Conservation (phyloP, 1,140 invertebrate genomes). For the Danaus melanippus region DNA sequence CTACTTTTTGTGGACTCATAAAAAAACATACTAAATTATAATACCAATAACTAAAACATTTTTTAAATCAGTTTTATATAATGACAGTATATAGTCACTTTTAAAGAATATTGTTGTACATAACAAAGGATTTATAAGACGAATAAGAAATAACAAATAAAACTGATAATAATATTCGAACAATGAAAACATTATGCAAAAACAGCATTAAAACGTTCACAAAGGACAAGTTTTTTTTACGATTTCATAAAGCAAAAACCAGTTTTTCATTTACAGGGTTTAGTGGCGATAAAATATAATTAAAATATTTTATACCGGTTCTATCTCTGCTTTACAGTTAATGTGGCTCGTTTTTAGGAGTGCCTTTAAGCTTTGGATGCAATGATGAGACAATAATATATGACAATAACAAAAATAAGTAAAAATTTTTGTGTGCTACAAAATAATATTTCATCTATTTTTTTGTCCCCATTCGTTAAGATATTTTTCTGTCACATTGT, state of each 20-base stretch:
- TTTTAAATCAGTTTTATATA: too few relatives aligned
- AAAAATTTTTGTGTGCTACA: too few relatives aligned
- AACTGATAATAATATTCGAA: conserved; percentile 46
- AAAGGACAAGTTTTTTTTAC: conserved; percentile 61
- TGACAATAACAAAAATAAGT: too few relatives aligned
- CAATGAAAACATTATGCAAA: conserved; percentile 48
- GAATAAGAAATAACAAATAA: conserved; percentile 16
- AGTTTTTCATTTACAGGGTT: conserved; percentile 67
- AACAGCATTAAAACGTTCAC: conserved; percentile 28
- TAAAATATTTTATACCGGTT: conserved; percentile 64
- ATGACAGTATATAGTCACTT: too few relatives aligned
- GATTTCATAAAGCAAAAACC: conserved; percentile 57
- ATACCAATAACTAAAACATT: too few relatives aligned
- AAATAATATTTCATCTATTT: too few relatives aligned
- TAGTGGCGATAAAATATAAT: conserved; percentile 67
- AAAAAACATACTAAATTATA: too few relatives aligned
- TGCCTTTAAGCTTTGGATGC: conserved; percentile 30
- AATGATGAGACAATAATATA: conserved; percentile 13
- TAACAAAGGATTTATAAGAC: too few relatives aligned
- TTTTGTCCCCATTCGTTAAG: too few relatives aligned
- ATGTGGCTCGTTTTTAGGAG: conserved; percentile 41
- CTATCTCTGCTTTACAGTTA: conserved; percentile 53
- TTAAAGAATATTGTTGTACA: too few relatives aligned
- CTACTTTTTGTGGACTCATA: too few relatives aligned
- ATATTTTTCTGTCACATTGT: too few relatives aligned